Evolutionary conservation across 2,113 vertebrate genomes (phyloP).

Genomic region (Halcyon senegalensis): DNA sequence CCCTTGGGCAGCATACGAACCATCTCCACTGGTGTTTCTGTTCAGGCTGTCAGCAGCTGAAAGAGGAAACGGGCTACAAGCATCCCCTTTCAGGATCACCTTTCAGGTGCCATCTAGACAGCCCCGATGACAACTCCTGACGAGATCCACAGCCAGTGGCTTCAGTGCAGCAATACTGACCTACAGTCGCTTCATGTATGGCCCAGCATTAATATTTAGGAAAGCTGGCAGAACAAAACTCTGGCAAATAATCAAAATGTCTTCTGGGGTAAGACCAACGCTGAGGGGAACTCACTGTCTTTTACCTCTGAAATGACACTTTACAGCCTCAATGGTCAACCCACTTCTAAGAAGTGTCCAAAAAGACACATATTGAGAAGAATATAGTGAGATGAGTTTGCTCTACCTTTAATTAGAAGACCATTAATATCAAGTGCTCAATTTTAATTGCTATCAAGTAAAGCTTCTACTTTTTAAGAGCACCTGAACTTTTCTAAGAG

Average conservation of each 20-base stretch:
- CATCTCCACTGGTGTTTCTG: neutral
- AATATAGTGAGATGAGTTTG: neutral
- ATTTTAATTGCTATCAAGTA: neutral
- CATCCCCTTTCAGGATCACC: neutral
- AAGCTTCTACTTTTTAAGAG: neutral
- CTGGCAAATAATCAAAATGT: neutral
- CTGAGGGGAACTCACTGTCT: neutral
- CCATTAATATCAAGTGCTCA: neutral
- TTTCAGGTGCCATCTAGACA: neutral
- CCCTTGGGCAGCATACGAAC: neutral
- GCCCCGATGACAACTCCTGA: neutral
- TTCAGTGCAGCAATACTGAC: neutral
- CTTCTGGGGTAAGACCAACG: neutral
- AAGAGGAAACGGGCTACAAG: neutral
- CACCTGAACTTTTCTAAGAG: conserved; percentile 6
- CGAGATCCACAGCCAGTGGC: neutral
- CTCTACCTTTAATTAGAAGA: conserved; percentile 11
- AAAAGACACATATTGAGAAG: neutral
- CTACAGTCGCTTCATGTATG: neutral
- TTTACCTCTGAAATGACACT: neutral
- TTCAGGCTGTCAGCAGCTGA: neutral
- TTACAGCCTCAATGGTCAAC: neutral
- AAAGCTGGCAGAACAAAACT: neutral
- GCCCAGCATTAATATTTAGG: neutral
- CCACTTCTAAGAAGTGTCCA: neutral